Conservation (phyloP, 1,140 invertebrate species). For the Harpegnathos saltator region DNA sequence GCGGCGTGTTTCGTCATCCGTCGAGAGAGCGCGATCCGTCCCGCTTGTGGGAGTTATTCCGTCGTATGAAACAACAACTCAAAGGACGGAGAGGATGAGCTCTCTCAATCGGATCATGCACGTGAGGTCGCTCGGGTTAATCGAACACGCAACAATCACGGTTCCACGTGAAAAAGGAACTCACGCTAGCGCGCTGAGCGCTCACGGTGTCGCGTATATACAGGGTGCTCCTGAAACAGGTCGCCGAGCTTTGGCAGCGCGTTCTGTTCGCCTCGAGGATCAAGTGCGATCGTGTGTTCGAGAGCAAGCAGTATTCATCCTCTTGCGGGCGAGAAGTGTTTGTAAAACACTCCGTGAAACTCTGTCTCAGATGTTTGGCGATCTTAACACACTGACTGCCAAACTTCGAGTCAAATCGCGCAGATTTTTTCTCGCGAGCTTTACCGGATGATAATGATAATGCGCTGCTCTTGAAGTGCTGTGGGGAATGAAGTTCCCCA, state of each 20-base stretch:
- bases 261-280: not conserved
- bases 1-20: not conserved
- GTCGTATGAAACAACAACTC: slow-evolving; percentile 22
- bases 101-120: slow-evolving; percentile 63
- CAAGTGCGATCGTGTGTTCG: not conserved
- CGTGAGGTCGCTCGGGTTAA: slow-evolving; percentile 65
- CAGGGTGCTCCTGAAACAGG: slow-evolving; percentile 40
- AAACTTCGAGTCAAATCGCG: too few species aligned
- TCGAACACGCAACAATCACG: slow-evolving; percentile 65
- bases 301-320: too few species aligned
- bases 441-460: too few species aligned
- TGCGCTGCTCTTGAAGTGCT: too few species aligned
- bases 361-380: too few species aligned
- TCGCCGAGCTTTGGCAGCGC: not conserved
- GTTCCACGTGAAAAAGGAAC: slow-evolving; percentile 25
- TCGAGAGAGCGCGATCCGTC: slow-evolving; percentile 1
- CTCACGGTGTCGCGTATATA: slow-evolving; percentile 32
- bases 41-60: not conserved
- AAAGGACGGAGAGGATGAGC: slow-evolving; percentile 8
- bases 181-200: slow-evolving; percentile 51
- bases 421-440: too few species aligned
- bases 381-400: too few species aligned
- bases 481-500: too few species aligned
- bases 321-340: too few species aligned
- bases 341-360: too few species aligned